Conservation (phyloP, 1,140 invertebrate species). For the Conus betulinus region DNA sequence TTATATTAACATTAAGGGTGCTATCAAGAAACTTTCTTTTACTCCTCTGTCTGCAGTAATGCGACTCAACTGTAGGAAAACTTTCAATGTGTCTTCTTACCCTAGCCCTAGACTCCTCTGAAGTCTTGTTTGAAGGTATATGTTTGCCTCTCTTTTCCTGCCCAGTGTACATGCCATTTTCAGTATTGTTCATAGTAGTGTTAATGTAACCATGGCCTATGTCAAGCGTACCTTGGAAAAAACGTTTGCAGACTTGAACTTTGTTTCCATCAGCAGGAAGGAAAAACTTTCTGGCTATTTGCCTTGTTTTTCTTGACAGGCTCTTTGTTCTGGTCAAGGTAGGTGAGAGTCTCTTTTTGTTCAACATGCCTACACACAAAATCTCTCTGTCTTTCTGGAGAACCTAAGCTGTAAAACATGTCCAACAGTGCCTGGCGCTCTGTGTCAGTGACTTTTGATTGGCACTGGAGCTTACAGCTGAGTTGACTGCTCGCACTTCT, state of each 20-base stretch:
- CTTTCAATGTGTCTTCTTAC: slow-evolving; percentile 47
- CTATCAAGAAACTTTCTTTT: slow-evolving; percentile 41
- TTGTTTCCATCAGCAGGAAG: not conserved
- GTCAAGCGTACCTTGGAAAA: slow-evolving; percentile 45
- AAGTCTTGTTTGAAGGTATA: slow-evolving; percentile 42
- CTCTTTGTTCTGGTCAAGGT: slow-evolving; percentile 17
- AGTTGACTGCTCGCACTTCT: slow-evolving; percentile 6
- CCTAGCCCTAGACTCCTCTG: not conserved
- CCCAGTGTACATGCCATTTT: slow-evolving; percentile 30
- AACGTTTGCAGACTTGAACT: slow-evolving; percentile 41
- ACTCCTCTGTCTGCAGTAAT: slow-evolving; percentile 45
- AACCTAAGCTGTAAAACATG: slow-evolving; percentile 24
- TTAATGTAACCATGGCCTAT: slow-evolving; percentile 37
- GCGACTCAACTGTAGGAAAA: slow-evolving; percentile 46
- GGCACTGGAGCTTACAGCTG: slow-evolving; percentile 43
- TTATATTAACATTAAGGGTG: slow-evolving; percentile 42
- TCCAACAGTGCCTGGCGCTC: slow-evolving; percentile 30
- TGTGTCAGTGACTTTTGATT: slow-evolving; percentile 41
- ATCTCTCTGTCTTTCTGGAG: slow-evolving; percentile 16
- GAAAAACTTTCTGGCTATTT: slow-evolving; percentile 25
- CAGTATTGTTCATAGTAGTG: slow-evolving; percentile 33
- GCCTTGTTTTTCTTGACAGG: slow-evolving; percentile 11
- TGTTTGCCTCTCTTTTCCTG: slow-evolving; percentile 40
- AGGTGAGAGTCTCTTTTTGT: slow-evolving; percentile 23
- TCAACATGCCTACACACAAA: slow-evolving; percentile 38